Evolutionary conservation across 2,113 vertebrate genomes (phyloP).

Genomic region (Stercorarius parasiticus): DNA sequence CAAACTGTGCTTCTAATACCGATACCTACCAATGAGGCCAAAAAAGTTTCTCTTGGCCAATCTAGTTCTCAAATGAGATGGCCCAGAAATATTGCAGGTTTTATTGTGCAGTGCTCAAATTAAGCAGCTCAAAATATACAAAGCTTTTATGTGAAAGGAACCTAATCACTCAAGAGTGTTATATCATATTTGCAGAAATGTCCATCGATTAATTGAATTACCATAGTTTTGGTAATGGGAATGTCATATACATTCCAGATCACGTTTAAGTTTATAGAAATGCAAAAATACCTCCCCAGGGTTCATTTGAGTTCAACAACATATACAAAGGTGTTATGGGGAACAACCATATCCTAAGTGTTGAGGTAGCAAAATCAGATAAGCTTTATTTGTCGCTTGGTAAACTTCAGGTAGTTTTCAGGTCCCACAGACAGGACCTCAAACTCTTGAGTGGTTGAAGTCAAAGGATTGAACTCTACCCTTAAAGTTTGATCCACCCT

Average conservation of each 20-base stretch:
- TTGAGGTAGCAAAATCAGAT: neutral
- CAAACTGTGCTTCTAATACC: neutral
- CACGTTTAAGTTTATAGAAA: neutral
- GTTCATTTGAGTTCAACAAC: neutral
- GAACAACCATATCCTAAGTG: fast-evolving
- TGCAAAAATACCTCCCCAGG: neutral
- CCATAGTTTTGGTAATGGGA: neutral
- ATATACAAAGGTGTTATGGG: neutral
- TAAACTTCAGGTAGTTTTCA: neutral
- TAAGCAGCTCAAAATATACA: neutral
- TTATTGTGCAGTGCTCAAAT: neutral
- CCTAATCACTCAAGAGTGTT: neutral
- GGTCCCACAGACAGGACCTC: neutral
- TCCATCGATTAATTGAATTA: neutral
- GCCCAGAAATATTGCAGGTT: neutral
- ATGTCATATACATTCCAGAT: neutral
- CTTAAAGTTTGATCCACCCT: neutral
- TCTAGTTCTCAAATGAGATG: neutral
- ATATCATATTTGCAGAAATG: neutral
- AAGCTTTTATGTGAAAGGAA: neutral
- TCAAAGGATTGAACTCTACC: neutral
- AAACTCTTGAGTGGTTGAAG: neutral
- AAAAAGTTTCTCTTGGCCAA: neutral
- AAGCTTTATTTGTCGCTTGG: neutral
- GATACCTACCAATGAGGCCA: neutral